Base-by-base conservation (phyloP, 2,888 invertebrate genomes). In the Axea sp. region DNA sequence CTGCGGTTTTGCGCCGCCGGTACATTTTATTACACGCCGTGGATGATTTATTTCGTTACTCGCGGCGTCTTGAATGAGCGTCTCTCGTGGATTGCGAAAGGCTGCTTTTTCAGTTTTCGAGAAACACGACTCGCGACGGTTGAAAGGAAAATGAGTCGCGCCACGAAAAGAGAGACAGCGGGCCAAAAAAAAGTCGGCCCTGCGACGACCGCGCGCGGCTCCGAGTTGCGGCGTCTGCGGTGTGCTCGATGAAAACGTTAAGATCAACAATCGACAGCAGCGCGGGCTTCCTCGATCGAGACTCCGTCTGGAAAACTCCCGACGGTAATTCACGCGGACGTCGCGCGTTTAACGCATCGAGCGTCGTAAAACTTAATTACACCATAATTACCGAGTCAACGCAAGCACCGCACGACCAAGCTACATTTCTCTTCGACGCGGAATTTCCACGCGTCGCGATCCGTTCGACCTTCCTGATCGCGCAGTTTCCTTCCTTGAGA, bases 291-390 rank as follows among this genome's bases (percentile, higher is more conserved):
- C 45, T 35, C 24, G 45, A 55, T 65, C 45, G 47, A 60, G 26
- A 53, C 31, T 47, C 55, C 19, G 62, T 45, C 55, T 62, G 62
- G 49, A 41, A 62, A 71, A 62, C 55, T 45, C 31, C 41, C 53
- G 53, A 62, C 73, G 41, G 57, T 67, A 67, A 53, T 73, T 67
- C 55, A 73, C 55, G 26, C 49, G 55, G 6, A 55, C 73, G 60
- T 67, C 67, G 11, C 37, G 65, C 45, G 59, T 43, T 72, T 72
- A 72, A 57, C 49, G 59, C 53, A 59, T 64, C 65, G 59, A 53
- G 57, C 68, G 67, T 73, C 67, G 73, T 73, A 73, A 73, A 73
- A 67, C 67, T 73, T 62, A 62, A 73, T 73, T 65, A 67, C 67
- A 67, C 65, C 59, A 73, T 73, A 73, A 73, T 60, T 59, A 64